Base-by-base conservation (phyloP, 2,113 vertebrate genomes). In the Chamaea fasciata region DNA sequence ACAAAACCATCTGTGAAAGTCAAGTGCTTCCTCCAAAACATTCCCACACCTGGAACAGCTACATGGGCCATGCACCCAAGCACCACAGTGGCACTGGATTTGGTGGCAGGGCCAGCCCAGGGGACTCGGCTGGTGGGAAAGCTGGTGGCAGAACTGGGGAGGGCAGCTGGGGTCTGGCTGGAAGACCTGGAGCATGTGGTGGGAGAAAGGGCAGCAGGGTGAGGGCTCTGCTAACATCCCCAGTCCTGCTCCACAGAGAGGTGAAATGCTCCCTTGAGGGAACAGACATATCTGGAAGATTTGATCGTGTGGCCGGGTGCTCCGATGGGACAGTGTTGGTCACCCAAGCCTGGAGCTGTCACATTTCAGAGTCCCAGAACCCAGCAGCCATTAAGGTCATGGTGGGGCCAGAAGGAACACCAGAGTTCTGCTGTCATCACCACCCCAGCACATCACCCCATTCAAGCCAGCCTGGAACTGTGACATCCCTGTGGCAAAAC, bases 401-500 rank as follows among this genome's bases (percentile, higher is more conserved):
- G 9, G 39, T 4, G 2, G 84, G 44, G 52, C 42, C 13, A 7
- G 31, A 42, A 41, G 35, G 23, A 62, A 56, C 4, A 7, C 39
- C 50, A 88, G 44, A 13, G 5, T 42, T 42, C 67, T 1, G 0
- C 73, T 55, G 10, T 46, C 83, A 75, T 59, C 59, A 35, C 27
- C 8, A 16, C 31, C 30, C 6, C 0, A 0, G n/a, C 3, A 2
- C 19, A 11, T 64, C 5, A 4, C 12, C 33, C 39, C 23, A 5
- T 42, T 59, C 2, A 1, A 53, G 68, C 31, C 82, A 83, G 70
- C 15, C 53, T 24, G n/a, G 52, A 44, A 27, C 0, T 20, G 75
- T 21, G 41, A 60, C 82, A 70, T 53, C 31, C 23, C 52, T 13
- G 7, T 15, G 33, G 41, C 3, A 10, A 95, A 92, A 52, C 0